These are phyloP conservation scores for Ceratitis capitata DNA, from an alignment of 1,140 invertebrate genomes.

Conservation along the genomic window DNA sequence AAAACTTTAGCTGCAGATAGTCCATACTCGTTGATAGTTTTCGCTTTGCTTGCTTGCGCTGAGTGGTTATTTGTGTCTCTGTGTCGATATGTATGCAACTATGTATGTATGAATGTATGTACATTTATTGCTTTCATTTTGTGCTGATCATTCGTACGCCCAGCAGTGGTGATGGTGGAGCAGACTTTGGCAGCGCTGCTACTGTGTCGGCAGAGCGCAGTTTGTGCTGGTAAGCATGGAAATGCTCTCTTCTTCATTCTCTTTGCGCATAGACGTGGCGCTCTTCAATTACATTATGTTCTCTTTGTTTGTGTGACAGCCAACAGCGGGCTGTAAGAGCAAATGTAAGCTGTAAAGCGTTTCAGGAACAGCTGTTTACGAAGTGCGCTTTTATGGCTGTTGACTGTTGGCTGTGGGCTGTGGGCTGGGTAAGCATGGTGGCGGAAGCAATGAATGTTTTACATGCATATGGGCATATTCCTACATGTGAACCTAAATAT, in stretches of 20 bases:
- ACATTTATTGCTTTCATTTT: too few species aligned
- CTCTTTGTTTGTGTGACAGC: background rate
- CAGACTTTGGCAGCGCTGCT: background rate
- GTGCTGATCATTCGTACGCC: background rate
- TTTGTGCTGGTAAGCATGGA: background rate
- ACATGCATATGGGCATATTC: too few species aligned
- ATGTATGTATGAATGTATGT: too few species aligned
- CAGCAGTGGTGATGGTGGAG: background rate
- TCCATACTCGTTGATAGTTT: background rate
- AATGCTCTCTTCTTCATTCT: background rate
- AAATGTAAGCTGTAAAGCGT: background rate
- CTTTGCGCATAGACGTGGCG: background rate
- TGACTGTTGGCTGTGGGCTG: background rate
- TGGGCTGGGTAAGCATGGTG: background rate
- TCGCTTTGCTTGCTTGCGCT: slow-evolving; percentile 40
- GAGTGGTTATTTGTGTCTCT: slow-evolving; percentile 65
- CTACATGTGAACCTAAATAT: background rate
- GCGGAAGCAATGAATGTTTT: background rate
- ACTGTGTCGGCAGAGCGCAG: background rate
- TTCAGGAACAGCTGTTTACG: background rate
- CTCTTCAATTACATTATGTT: background rate
- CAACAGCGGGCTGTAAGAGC: background rate
- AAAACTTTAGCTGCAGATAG: background rate
- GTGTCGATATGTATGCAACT: slow-evolving; percentile 59
- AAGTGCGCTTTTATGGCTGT: background rate